Base-by-base conservation (phyloP, 2,113 vertebrate genomes). In the Anas platyrhynchos region DNA sequence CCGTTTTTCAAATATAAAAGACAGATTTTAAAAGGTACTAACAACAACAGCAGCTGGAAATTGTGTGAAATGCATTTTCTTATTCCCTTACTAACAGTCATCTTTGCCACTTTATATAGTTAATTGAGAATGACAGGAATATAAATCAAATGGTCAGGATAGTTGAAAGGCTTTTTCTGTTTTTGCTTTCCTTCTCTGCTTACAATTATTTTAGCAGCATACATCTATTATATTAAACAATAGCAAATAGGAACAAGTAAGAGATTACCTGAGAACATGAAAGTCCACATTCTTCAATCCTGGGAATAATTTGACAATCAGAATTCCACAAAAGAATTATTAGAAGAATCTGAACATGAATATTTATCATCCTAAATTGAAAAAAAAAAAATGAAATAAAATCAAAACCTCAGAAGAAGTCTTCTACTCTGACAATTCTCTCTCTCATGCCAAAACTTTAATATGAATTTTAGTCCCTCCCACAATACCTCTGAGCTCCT, bases 281-380 rank as follows among this genome's bases (percentile, higher is more conserved):
- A 88, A 97, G 93, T 84, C 97, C 97, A 95, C 97, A 98, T 96
- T 97, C 96, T 96, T 96, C 94, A 94, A 98, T 97, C 93, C 88
- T 97, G 44, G 91, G 92, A 92, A 98, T 95, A 87, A 94, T 87
- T n/a, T 97, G 96, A 72, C 91, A 94, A 66, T 93, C 93, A 94
- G 80, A 91, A 81, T 78, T 93, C 81, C 96, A 95, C 94, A 96
- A 85, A 13, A 96, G 34, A 86, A 86, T 83, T 79, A 95, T 81
- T 74, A 97, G 63, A 63, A 97, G 73, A 86, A 94, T 65, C 48
- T 93, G 96, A 88, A 81, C 27, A 69, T 78, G 73, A 93, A 74
- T 63, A 91, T 22, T 78, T 94, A 74, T 93, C 94, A 97, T 97
- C 36, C 65, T 95, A 82, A 94, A 75, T 3, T 80, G 5, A 23